Conservation (phyloP, 2,113 vertebrate species). For the Chaetura pelagica region DNA sequence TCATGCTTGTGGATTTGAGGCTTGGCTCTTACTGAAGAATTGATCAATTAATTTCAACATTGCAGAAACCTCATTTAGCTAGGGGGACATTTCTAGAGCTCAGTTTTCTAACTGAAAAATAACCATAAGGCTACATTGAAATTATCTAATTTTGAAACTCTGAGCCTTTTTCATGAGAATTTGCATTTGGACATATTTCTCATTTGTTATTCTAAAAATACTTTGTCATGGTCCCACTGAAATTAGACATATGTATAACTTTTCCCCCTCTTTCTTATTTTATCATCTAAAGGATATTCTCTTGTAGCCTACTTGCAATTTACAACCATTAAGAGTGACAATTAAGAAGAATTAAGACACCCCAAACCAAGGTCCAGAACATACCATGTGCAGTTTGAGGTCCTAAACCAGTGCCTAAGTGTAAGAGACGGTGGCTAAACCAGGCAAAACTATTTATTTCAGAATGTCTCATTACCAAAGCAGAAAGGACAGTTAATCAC, state of each 20-base stretch:
- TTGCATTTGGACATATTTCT: neutral
- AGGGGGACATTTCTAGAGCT: constrained; percentile 4
- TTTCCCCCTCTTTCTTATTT: neutral
- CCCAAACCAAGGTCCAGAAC: neutral
- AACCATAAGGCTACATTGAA: neutral
- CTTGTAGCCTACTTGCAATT: neutral
- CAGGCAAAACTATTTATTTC: neutral
- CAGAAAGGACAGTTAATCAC: neutral
- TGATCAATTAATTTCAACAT: constrained; percentile 58
- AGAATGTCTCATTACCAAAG: neutral
- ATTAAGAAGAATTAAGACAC: neutral
- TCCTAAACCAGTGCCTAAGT: neutral
- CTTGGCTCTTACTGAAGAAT: constrained; percentile 19
- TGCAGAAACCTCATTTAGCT: constrained; percentile 40
- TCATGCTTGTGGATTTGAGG: constrained; percentile 58
- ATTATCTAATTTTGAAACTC: constrained; percentile 20
- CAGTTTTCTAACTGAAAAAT: constrained; percentile 19
- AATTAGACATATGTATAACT: neutral
- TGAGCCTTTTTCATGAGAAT: neutral
- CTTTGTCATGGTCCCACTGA: neutral
- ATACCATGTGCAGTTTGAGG: neutral
- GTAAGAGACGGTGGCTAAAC: neutral
- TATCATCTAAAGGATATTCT: neutral
- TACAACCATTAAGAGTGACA: neutral
- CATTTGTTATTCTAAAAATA: neutral